Base-by-base conservation (phyloP, 2,113 vertebrate species). In the Diphyllodes magnificus region DNA sequence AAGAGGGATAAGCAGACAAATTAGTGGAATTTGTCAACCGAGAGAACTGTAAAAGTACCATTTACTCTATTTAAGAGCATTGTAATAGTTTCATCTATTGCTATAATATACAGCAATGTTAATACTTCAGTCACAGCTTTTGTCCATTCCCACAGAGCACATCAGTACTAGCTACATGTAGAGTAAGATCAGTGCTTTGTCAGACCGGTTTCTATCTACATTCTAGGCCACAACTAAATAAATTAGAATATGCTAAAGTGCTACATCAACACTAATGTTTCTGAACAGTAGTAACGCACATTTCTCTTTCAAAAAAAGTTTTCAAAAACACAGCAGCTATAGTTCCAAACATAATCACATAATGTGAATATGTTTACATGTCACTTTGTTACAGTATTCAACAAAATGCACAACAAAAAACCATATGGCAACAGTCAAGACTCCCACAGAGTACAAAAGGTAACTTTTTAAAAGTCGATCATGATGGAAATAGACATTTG, bases 261-360 rank as follows among this genome's bases (percentile, higher is more conserved):
- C 98, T 98, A 98, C 95, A 95, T 92, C 94, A 92, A 98, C 49
- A 96, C 97, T 97, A 98, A 96, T 86, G 93, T 97, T 98, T 93
- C 96, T 96, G 93, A 96, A 98, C 98, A 98, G 98, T 98, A 98
- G 98, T 98, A 98, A 97, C 30, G 98, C 98, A 98, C 98, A 97
- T 97, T 96, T 97, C 97, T 98, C 95, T 98, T 97, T 96, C 92
- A 83, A 93, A 93, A 88, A 65, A 78, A 39, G 66, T 6, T 40
- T 33, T n/a, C 39, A 96, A 94, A 97, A 94, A 81, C 86, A 97
- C 96, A 98, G 98, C 98, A 98, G 98, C 98, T 97, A 94, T 91
- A 68, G 76, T 91, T 91, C 85, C 85, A 96, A 89, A 96, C 92
- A 95, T 73, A 97, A 93, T 97, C 96, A 97, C 96, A 79, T 76